Conservation (phyloP, 37 sponge, comb jelly and placozoan genomes). For the Amphimedon queenslandica region DNA sequence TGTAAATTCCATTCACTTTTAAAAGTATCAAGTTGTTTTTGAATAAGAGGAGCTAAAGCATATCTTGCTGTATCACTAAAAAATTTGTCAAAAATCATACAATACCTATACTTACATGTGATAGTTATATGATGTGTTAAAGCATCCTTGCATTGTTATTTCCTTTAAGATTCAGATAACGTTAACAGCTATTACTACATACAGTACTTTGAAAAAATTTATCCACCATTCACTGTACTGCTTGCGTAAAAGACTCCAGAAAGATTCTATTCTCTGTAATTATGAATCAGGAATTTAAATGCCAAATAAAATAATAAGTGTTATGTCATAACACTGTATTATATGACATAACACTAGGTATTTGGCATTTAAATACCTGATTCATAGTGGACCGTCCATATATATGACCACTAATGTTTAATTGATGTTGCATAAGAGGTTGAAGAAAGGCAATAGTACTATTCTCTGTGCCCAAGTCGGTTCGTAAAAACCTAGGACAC, state of each 20-base stretch:
- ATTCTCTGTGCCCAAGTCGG: slow-evolving; percentile 43
- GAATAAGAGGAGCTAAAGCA: neutral
- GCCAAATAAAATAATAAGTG: no score
- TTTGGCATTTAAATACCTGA: slow-evolving; percentile 15
- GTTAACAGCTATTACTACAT: neutral
- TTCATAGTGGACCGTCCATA: slow-evolving; percentile 37
- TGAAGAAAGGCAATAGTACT: slow-evolving; percentile 18
- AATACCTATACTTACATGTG: slow-evolving; percentile 4
- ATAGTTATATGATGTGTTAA: neutral
- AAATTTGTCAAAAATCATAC: neutral
- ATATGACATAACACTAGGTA: neutral
- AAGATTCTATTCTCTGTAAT: slow-evolving; percentile 26
- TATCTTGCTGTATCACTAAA: neutral
- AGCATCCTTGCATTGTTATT: neutral
- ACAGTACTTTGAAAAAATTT: slow-evolving; percentile 10
- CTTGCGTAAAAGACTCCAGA: slow-evolving; percentile 5
- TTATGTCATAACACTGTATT: no score
- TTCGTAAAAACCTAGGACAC: slow-evolving; percentile 18
- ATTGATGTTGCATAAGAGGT: slow-evolving; percentile 7
- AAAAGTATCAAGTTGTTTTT: no score
- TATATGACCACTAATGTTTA: neutral
- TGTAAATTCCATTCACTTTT: neutral
- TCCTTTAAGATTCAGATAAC: neutral
- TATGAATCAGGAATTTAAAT: neutral
- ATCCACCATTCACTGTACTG: slow-evolving; percentile 19